Evolutionary conservation across 23 tunicate genomes (phyloP).

Genomic region (Halocynthia aurantium): DNA sequence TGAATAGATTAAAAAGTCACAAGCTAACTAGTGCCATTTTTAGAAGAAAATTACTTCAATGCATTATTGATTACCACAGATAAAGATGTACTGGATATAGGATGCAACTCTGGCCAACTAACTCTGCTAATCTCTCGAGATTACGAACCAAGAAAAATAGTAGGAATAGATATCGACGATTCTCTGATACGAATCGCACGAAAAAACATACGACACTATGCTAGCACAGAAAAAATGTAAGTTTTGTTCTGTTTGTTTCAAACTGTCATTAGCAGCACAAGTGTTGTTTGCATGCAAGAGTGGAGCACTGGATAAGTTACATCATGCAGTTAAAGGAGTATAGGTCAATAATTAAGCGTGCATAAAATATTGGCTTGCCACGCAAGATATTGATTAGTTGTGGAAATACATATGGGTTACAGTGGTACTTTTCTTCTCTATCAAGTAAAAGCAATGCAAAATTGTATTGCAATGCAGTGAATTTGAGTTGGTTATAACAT

Average conservation of each 20-base stretch:
- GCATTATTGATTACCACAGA: slow-evolving; percentile 19
- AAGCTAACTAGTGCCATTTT: too few species aligned
- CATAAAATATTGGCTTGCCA: too few species aligned
- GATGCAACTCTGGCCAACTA: slow-evolving; percentile 96
- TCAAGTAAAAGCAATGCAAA: too few species aligned
- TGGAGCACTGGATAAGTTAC: background rate
- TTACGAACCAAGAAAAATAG: slow-evolving; percentile 80
- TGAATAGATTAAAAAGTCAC: too few species aligned
- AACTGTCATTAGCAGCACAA: background rate
- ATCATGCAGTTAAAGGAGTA: background rate
- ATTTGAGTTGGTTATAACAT: too few species aligned
- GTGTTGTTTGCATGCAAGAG: too few species aligned
- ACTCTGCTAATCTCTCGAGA: slow-evolving; percentile 91
- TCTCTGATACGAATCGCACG: slow-evolving; percentile 63
- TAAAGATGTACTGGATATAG: slow-evolving; percentile 94
- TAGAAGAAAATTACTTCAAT: too few species aligned
- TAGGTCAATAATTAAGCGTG: background rate
- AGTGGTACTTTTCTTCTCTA: too few species aligned
- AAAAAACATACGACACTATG: slow-evolving; percentile 76
- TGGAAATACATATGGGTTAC: too few species aligned
- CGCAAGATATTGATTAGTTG: too few species aligned
- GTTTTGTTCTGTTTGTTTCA: background rate
- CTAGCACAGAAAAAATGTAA: slow-evolving; percentile 57
- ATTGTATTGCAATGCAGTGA: too few species aligned
- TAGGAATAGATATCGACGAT: slow-evolving; percentile 94